Evolutionary conservation across 2,113 vertebrate genomes (phyloP).

Genomic region (Cyphomyrus plagiostoma): DNA sequence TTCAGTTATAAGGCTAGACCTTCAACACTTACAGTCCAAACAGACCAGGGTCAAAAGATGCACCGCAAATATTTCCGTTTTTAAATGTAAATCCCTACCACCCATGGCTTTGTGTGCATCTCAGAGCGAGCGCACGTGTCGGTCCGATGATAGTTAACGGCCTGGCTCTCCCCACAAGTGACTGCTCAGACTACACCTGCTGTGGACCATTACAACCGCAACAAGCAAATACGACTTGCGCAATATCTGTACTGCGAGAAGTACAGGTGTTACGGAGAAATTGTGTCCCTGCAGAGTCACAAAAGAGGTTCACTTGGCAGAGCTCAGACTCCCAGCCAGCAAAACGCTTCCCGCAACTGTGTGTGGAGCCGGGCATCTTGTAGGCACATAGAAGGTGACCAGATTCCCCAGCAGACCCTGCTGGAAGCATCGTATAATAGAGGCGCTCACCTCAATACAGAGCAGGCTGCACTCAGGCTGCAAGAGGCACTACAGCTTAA

Average conservation of each 20-base stretch:
- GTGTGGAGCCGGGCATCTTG: background rate
- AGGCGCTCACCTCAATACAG: background rate
- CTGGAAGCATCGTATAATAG: background rate
- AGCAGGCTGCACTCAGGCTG: background rate
- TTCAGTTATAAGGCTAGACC: background rate
- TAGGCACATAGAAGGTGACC: background rate
- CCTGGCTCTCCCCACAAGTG: background rate
- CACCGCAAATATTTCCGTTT: background rate
- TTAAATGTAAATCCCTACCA: background rate
- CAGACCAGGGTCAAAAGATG: background rate
- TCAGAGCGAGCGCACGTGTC: background rate
- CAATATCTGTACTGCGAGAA: background rate
- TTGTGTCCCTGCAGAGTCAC: background rate
- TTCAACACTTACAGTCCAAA: background rate
- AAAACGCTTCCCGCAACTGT: background rate
- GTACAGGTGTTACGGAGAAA: background rate
- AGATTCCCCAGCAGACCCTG: background rate
- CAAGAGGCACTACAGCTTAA: background rate
- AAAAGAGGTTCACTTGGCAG: background rate
- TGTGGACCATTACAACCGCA: background rate
- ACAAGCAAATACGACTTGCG: background rate
- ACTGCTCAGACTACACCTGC: background rate
- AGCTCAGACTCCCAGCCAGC: background rate
- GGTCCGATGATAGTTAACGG: background rate
- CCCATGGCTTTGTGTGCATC: background rate